Percentiles rank a stretch among this genome's conserved stretches.
Evolutionary conservation across 2,797 vertebrate genomes (phyloP).

Genomic region (Salarias fasciatus): DNA sequence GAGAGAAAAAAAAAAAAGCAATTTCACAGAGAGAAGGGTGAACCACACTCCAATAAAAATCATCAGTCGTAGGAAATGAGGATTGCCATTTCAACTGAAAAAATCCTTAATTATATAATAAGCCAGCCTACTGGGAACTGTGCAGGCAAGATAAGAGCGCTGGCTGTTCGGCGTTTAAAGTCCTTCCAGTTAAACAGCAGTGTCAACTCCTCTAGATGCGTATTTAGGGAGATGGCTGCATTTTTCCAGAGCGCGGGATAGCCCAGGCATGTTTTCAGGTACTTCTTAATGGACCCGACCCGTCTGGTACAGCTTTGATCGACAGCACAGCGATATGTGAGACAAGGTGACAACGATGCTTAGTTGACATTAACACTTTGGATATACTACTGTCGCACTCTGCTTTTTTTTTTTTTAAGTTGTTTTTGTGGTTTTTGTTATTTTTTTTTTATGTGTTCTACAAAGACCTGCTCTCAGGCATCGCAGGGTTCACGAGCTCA

Average conservation of each 20-base stretch:
- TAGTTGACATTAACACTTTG: slow-evolving; percentile 13
- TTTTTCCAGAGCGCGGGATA: slow-evolving; percentile 52
- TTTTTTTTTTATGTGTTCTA: slow-evolving; percentile 26
- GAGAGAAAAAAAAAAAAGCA: slow-evolving; percentile 46
- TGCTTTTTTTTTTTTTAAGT: slow-evolving; percentile 1
- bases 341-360: slow-evolving; percentile 39
- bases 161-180: slow-evolving; percentile 67
- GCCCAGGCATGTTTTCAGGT: slow-evolving; percentile 44
- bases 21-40: slow-evolving; percentile 43
- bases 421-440: not conserved
- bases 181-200: slow-evolving; percentile 63
- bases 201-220: slow-evolving; percentile 65
- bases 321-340: slow-evolving; percentile 41
- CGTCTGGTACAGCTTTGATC: slow-evolving; percentile 46
- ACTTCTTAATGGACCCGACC: slow-evolving; percentile 35
- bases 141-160: slow-evolving; percentile 75
- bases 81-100: slow-evolving; percentile 79
- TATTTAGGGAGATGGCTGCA: slow-evolving; percentile 66
- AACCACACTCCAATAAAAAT: slow-evolving; percentile 71
- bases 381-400: slow-evolving; percentile 21
- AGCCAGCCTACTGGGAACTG: slow-evolving; percentile 71
- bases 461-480: slow-evolving; percentile 55
- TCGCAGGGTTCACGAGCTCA: slow-evolving; percentile 54
- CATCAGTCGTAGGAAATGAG: slow-evolving; percentile 77
- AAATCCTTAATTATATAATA: slow-evolving; percentile 80